Conservation (phyloP, 2,113 vertebrate species). For the Neofelis nebulosa region DNA sequence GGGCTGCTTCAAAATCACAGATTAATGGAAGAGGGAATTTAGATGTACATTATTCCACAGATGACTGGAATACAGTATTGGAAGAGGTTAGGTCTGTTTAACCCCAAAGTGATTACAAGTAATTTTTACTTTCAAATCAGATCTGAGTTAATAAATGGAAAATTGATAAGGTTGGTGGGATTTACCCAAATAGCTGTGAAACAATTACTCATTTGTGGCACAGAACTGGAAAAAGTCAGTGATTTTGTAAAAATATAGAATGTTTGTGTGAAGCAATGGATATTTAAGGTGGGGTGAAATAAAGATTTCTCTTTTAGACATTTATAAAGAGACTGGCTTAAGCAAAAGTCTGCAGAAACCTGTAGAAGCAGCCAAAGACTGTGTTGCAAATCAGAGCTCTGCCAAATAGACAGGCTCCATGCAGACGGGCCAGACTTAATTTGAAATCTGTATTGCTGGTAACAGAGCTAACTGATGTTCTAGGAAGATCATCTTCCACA, state of each 20-base stretch:
- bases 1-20: slow-evolving; percentile 42
- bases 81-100: slow-evolving; percentile 3
- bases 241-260: not conserved
- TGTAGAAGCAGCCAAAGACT: not conserved
- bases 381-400: not conserved
- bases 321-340: slow-evolving; percentile 18
- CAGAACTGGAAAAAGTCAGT: not conserved
- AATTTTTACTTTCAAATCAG: slow-evolving; percentile 49
- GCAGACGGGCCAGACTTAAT: not conserved
- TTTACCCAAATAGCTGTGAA: not conserved
- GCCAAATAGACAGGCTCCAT: not conserved
- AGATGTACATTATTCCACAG: not conserved
- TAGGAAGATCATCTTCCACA: not conserved
- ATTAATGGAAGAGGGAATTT: slow-evolving; percentile 48
- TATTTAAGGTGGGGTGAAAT: not conserved
- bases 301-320: not conserved
- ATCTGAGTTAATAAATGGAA: slow-evolving; percentile 38
- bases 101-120: slow-evolving; percentile 7
- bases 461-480: not conserved
- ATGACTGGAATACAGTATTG: slow-evolving; percentile 12
- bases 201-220: slow-evolving; percentile 33
- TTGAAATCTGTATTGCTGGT: not conserved
- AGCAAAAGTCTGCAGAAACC: not conserved
- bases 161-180: not conserved
- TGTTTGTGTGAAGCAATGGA: not conserved